Conservation (phyloP, 2,113 vertebrate genomes). For the Hemichromis elongatus region DNA sequence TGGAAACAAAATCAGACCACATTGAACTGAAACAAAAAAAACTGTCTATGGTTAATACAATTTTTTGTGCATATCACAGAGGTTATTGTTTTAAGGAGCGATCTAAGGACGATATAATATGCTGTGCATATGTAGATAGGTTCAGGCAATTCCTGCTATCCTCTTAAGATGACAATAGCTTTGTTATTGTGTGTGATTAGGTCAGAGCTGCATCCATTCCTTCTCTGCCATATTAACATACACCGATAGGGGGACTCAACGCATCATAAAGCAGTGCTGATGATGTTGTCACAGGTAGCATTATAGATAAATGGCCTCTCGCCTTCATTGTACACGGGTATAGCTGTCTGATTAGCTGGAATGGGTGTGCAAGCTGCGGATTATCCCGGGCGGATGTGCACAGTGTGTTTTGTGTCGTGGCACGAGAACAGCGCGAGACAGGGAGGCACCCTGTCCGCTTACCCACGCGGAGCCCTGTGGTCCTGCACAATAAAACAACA, state of each 20-base stretch:
- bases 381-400: constrained; percentile 34
- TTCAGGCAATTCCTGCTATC: neutral
- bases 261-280: neutral
- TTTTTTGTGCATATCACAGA: neutral
- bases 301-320: neutral
- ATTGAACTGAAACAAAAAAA: neutral
- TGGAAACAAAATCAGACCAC: neutral
- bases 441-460: neutral
- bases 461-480: neutral
- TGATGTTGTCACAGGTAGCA: constrained; percentile 20
- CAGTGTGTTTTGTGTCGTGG: neutral
- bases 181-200: neutral
- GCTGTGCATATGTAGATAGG: neutral
- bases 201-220: neutral
- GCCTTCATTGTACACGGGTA: neutral
- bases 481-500: neutral
- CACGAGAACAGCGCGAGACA: neutral
- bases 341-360: constrained; percentile 27
- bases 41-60: neutral
- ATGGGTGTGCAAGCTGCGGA: constrained; percentile 8
- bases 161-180: neutral
- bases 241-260: constrained; percentile 36
- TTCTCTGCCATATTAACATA: neutral
- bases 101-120: neutral
- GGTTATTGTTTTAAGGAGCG: neutral